phyloP scores from a whole-genome alignment of 2,113 vertebrate genomes.

The Cheilinus undulatus region DNA sequence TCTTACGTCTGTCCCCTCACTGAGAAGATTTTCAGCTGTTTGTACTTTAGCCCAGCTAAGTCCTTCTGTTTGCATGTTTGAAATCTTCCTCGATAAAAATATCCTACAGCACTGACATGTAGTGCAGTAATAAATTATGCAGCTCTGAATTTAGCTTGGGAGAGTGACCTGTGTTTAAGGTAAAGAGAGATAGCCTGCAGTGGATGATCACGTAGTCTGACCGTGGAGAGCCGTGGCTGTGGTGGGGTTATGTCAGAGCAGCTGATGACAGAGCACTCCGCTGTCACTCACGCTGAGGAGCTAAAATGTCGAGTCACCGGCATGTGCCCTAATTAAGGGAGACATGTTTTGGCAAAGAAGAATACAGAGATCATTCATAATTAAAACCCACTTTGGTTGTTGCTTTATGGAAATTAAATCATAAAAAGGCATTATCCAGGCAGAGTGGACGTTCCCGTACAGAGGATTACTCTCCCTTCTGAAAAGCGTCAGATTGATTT shows the following conservation, averaged over 20 bases:
- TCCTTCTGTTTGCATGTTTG: neutral
- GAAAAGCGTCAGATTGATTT: slow-evolving; percentile 23
- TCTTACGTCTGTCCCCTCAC: too few species aligned
- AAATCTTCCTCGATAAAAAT: neutral
- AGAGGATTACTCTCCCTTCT: slow-evolving; percentile 9
- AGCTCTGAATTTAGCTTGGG: neutral
- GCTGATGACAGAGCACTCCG: slow-evolving; percentile 29
- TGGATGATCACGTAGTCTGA: neutral
- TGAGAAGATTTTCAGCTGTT: neutral
- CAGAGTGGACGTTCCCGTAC: neutral
- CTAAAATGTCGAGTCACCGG: neutral
- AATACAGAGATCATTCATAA: slow-evolving; percentile 9
- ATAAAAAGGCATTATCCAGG: neutral
- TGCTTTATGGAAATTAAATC: neutral
- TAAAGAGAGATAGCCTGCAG: slow-evolving; percentile 6
- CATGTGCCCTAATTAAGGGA: neutral
- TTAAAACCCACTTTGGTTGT: slow-evolving; percentile 13
- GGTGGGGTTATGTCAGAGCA: slow-evolving; percentile 8
- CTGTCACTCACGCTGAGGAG: neutral
- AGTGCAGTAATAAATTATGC: slow-evolving; percentile 4
- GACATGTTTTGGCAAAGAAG: slow-evolving; percentile 8
- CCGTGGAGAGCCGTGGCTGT: slow-evolving; percentile 7
- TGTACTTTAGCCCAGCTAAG: neutral
- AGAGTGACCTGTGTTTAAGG: slow-evolving; percentile 2
- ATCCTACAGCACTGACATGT: neutral